Evolutionary conservation across 2,888 invertebrate species (phyloP).

Genomic region (Volucella bombylans): DNA sequence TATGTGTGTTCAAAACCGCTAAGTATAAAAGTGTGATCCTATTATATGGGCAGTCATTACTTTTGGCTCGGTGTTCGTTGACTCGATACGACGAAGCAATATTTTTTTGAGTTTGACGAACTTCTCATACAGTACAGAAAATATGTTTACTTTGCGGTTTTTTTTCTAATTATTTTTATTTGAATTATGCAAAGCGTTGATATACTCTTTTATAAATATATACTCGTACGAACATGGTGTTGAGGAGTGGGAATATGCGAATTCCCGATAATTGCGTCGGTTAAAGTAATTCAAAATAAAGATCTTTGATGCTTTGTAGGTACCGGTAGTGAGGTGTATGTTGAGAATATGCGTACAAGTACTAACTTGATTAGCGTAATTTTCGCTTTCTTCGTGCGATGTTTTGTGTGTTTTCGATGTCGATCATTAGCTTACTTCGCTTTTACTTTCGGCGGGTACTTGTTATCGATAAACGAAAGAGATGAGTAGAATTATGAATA

Average conservation of each 20-base stretch:
- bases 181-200: slow-evolving; percentile 36
- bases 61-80: slow-evolving; percentile 55
- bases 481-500: neutral
- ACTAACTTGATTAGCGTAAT: slow-evolving; percentile 33
- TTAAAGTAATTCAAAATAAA: slow-evolving; percentile 18
- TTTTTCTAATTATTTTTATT: slow-evolving; percentile 27
- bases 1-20: slow-evolving; percentile 16
- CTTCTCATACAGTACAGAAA: slow-evolving; percentile 26
- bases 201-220: neutral
- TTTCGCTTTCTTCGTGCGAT: slow-evolving; percentile 62
- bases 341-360: slow-evolving; percentile 18
- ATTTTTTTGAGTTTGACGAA: slow-evolving; percentile 65
- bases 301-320: neutral
- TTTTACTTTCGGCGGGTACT: slow-evolving; percentile 49
- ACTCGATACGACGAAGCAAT: slow-evolving; percentile 49
- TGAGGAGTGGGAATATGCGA: slow-evolving; percentile 44
- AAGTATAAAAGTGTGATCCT: slow-evolving; percentile 44
- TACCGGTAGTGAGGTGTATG: neutral
- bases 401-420: slow-evolving; percentile 20
- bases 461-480: slow-evolving; percentile 9
- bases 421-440: slow-evolving; percentile 36
- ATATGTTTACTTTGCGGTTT: slow-evolving; percentile 62
- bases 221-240: neutral
- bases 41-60: slow-evolving; percentile 33
- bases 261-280: slow-evolving; percentile 40